Base-by-base conservation (phyloP, 2,797 vertebrate species). In the Carduelis carduelis region DNA sequence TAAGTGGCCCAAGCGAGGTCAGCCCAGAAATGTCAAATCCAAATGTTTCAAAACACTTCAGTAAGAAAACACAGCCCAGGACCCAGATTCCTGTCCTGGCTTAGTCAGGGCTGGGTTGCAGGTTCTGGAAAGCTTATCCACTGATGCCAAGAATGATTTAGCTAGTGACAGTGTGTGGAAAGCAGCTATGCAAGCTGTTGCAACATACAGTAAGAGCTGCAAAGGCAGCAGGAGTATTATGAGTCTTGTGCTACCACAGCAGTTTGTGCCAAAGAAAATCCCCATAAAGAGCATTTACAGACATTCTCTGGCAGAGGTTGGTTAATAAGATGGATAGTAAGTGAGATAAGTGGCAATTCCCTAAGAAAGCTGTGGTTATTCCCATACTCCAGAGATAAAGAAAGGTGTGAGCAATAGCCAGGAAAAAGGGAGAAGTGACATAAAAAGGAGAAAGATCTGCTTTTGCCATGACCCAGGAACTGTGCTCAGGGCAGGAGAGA, bases 71-170 rank as follows among this genome's bases (percentile, higher is more conserved):
- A 11, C 8, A 6, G 37, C 52, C 76, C 63, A 28, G 60, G 37
- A 89, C 19, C 27, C 0, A 0, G 49, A 87, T 87, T 89, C 75
- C 52, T 84, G 53, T 56, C 65, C 37, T 5, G 1, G 52, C 34
- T 84, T 18, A 24, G 78, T 70, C 5, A 6, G 21, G 53, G 44
- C 49, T 77, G 49, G 59, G 59, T 27, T 93, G 34, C 60, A 64
- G 77, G 30, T 78, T 87, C 83, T 76, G 71, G 56, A 95, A 92
- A 82, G 20, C 37, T 89, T 93, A 84, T 60, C 70, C 10, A 8
- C 68, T 82, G 74, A 79, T 86, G 80, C 89, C 91, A 94, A 72
- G 63, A 92, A n/a, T 50, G 52, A 95, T 86, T 90, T 78, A 93
- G 44, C 63, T 72, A 49, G 55, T 72, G 87, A 72, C 43, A 46